Base-by-base conservation (phyloP, 2,888 invertebrate species). In the Prosapia bicincta region DNA sequence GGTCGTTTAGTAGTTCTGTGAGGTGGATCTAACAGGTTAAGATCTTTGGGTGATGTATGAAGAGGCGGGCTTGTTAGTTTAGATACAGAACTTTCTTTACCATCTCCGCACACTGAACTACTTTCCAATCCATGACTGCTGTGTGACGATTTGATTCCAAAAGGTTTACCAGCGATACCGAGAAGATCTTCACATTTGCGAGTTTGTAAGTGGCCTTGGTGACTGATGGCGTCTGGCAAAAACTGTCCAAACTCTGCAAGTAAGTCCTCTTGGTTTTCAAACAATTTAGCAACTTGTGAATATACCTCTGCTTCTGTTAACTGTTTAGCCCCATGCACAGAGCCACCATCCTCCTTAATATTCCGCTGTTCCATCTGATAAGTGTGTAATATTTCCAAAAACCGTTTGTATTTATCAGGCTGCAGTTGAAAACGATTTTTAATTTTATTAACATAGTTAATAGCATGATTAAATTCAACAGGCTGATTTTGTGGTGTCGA, bases 381-480 rank as follows among this genome's bases (percentile, higher is more conserved):
- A n/a, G 97, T 97, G 85, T 99, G 98, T 15, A 99, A 88, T 77
- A 99, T 99, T 87, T 99, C 98, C 83, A 99, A 87, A 85, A 99
- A 99, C 78, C 96, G 90, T 87, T 99, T 98, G 87, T 99, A 99
- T 83, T 99, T 97, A 83, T 98, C 98, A 72, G 99, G 99, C 83
- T 98, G 97, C 0, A 95, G 93, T 87, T 96, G 67, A 26, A 26
- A 72, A 81, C 85, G 84, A 83, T 95, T 95, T 90, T 99, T 99
- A 78, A 99, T 99, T 87, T 99, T 99, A 86, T 99, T 99, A 78
- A 99, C 99, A 85, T 99, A 99, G 84, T 96, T 98, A 81, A 99
- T 98, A 79, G 99, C 99, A 86, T 99, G 98, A 86, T 98, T 98
- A 86, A 99, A 99, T 87, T 99, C 98, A 25, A 98, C 98, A 0